Conservation (phyloP, 1,140 invertebrate species). For the Andrena cerasifolii region DNA sequence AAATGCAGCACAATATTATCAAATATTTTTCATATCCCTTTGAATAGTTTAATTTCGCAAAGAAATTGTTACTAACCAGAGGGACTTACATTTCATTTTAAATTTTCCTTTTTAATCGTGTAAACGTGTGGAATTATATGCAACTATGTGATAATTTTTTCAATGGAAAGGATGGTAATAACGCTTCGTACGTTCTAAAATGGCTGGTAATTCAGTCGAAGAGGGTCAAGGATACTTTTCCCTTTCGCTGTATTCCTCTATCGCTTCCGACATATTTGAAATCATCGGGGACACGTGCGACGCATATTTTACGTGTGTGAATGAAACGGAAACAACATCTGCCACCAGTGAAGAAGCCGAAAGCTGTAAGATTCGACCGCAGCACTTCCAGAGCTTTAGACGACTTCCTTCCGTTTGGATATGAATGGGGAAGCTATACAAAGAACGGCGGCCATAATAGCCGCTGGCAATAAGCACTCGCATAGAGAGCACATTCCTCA, state of each 20-base stretch:
- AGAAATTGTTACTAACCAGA: too few species aligned
- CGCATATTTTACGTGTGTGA: slow-evolving; percentile 9
- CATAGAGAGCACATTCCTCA: background rate
- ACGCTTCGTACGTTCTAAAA: background rate
- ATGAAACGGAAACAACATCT: slow-evolving; percentile 68
- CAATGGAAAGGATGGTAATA: background rate
- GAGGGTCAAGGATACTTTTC: slow-evolving; percentile 18
- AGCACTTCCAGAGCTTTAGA: slow-evolving; percentile 16
- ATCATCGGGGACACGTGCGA: slow-evolving; percentile 56
- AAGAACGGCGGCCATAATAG: slow-evolving; percentile 17
- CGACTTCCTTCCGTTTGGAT: slow-evolving; percentile 48
- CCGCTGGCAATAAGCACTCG: slow-evolving; percentile 21
- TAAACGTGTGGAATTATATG: too few species aligned
- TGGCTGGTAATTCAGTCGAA: background rate
- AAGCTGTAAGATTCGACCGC: slow-evolving; percentile 51
- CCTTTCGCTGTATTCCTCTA: slow-evolving; percentile 1
- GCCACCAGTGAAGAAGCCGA: slow-evolving; percentile 52
- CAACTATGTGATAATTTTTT: too few species aligned
- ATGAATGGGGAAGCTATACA: background rate
- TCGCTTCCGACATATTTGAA: slow-evolving; percentile 32
- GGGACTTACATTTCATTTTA: too few species aligned
- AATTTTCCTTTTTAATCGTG: too few species aligned
- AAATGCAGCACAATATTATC: too few species aligned
- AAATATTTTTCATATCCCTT: too few species aligned
- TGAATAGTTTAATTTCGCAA: too few species aligned